Base-by-base conservation (phyloP, 1,140 invertebrate species). In the Drosophila rhopaloa region DNA sequence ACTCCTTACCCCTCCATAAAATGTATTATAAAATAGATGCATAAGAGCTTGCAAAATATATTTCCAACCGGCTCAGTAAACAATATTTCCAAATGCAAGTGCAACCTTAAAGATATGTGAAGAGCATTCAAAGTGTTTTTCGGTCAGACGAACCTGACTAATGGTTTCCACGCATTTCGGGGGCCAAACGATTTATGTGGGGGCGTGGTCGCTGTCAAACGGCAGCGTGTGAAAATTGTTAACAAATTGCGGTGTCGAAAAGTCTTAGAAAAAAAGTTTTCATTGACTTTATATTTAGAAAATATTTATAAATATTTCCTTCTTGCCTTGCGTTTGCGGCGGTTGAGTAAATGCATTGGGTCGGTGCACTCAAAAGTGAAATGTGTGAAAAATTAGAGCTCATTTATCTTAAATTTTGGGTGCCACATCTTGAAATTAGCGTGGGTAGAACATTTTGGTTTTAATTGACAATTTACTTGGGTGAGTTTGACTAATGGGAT, bases 181-280 rank as follows among this genome's bases (percentile, higher is more conserved):
- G 38, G 53, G 67, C 37, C 65, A 1, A 5, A 14, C 43, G 80
- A 88, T 89, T 89, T 88, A 88, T 89, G 76, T 50, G 71, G 66
- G 70, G 76, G 44, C 59, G 66, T 59, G 83, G 43, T 60, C 60
- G 79, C 82, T 86, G 83, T 88, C 83, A 83, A 76, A 65, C 62
- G 61, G 76, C 76, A 54, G 79, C 83, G 83, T 86, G 82, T 86
- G 82, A 86, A 86, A 89, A 89, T 88, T 71, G 67, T 88, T 89
- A 88, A 88, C 84, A 88, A 88, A 88, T 88, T 90, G 83, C 80
- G 68, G 84, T 75, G 83, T 79, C 84, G 83, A 88, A 84, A 88
- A 66, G 80, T 61, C 79, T 89, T 80, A 57, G 76, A 58, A 70
- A 75, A 38, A 56, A 68, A 60, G 68, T 63, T 75, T 67, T 81